Conservation (phyloP, 2,888 invertebrate genomes). For the Leptinotarsa rubiginosa region DNA sequence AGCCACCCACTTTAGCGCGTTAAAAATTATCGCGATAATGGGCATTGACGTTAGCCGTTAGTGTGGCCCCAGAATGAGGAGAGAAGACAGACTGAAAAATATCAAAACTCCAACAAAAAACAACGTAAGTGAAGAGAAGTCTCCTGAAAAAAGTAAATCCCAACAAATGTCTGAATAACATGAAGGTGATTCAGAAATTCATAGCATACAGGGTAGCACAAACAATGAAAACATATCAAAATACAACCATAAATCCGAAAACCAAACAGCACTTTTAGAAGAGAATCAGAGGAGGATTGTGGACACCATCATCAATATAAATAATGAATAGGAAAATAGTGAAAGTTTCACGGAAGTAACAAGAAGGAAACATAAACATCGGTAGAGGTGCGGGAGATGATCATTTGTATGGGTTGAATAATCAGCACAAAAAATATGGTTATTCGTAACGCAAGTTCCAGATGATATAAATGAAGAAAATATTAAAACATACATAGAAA, state of each 20-base stretch:
- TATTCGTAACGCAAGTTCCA: slow-evolving; percentile 3
- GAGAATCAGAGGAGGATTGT: neutral
- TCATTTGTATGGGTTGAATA: slow-evolving; percentile 9
- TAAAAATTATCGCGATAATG: too few relatives aligned
- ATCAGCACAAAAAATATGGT: slow-evolving; percentile 16
- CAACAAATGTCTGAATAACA: neutral
- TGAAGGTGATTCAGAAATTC: neutral
- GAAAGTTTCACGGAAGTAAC: neutral
- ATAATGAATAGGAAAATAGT: neutral
- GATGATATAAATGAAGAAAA: slow-evolving; percentile 16
- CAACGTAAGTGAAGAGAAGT: neutral
- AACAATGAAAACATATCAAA: neutral
- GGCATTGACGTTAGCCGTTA: too few relatives aligned
- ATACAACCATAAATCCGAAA: neutral
- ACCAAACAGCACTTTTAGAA: neutral
- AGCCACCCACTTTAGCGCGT: too few relatives aligned
- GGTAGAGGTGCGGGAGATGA: slow-evolving; percentile 8
- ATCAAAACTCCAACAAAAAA: neutral
- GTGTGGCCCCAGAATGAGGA: too few relatives aligned
- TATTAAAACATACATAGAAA: slow-evolving; percentile 11
- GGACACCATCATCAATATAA: neutral
- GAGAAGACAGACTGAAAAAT: neutral
- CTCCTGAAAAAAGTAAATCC: neutral
- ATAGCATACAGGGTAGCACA: neutral
- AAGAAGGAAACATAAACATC: slow-evolving; percentile 2